Percentiles rank a stretch among this genome's conserved stretches.
These are phyloP conservation scores for Aporrectodea caliginosa DNA, from an alignment of 1,140 invertebrate genomes.

Conservation along the genomic window DNA sequence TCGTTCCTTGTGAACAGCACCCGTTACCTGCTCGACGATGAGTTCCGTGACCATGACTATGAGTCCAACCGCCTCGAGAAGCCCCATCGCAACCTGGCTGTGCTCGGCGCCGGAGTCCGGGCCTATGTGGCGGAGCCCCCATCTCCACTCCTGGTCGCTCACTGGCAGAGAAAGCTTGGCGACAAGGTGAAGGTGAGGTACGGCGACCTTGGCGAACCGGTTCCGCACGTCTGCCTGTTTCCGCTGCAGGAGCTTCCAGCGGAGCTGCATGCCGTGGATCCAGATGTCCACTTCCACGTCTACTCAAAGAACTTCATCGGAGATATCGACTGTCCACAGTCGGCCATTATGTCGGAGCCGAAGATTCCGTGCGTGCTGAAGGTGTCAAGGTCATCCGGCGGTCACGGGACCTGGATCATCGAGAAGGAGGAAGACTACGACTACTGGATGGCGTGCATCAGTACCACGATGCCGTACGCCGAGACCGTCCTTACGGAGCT, in stretches of 20 bases:
- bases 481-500: neutral
- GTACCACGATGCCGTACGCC: neutral
- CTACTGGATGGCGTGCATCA: neutral
- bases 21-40: slow-evolving; percentile 1
- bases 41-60: slow-evolving; percentile 7
- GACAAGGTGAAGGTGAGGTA: neutral
- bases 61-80: slow-evolving; percentile 4
- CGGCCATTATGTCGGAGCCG: neutral
- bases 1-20: slow-evolving; percentile 3
- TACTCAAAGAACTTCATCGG: slow-evolving; percentile 14
- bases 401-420: slow-evolving; percentile 5
- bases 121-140: slow-evolving; percentile 1
- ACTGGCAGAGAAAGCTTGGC: slow-evolving; percentile 5
- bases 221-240: neutral
- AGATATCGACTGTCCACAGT: slow-evolving; percentile 4
- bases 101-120: neutral
- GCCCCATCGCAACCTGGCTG: slow-evolving; percentile 8
- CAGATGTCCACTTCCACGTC: slow-evolving; percentile 1
- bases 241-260: neutral
- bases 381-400: neutral
- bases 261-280: slow-evolving; percentile 1
- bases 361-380: slow-evolving; percentile 1
- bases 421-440: neutral
- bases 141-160: neutral
- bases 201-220: neutral